Base-by-base conservation (phyloP, 2,113 vertebrate genomes). In the Tragulus kanchil region DNA sequence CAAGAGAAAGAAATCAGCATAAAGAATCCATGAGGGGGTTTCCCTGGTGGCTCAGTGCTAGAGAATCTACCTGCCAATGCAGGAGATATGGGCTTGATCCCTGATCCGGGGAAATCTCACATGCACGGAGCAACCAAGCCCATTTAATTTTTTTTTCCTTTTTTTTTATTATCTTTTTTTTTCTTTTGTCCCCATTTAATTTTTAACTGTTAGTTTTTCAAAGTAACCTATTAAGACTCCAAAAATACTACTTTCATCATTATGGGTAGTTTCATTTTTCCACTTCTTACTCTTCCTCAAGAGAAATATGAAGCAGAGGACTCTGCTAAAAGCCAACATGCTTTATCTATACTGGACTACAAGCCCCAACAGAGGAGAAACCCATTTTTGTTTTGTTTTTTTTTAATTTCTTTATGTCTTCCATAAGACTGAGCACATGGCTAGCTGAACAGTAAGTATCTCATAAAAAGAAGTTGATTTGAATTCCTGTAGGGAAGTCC, bases 191-290 rank as follows among this genome's bases (percentile, higher is more conserved):
- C 36, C 36, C 36, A 36, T 36, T 36, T 87, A 92, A 82, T 56
- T 58, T 71, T 87, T 87, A 31, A 77, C 50, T 82, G 67, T 64
- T 79, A 28, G 48, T 31, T 95, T 95, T 81, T 96, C 75, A 90
- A 89, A 81, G 6, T 90, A 56, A 85, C 12, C 26, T 48, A 54
- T 42, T 82, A 81, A 95, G 85, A 88, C 19, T 56, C 75, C 90
- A 23, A 95, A 92, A 87, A 90, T 26, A 87, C 36, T 65, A 52
- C 8, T 9, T 45, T 62, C 8, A 6, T 92, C 61, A 73, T 69
- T n/a, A 84, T 8, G 83, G 17, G 42, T 5, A 82, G 17, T 83
- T 61, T 89, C 64, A 75, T 64, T 64, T 93, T 8, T 96, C 16
- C 59, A 92, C 16, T 42, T 61, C 16, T 78, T 65, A 79, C 16